Evolutionary conservation across 2,113 vertebrate species (phyloP).

Genomic region (Mobula birostris): DNA sequence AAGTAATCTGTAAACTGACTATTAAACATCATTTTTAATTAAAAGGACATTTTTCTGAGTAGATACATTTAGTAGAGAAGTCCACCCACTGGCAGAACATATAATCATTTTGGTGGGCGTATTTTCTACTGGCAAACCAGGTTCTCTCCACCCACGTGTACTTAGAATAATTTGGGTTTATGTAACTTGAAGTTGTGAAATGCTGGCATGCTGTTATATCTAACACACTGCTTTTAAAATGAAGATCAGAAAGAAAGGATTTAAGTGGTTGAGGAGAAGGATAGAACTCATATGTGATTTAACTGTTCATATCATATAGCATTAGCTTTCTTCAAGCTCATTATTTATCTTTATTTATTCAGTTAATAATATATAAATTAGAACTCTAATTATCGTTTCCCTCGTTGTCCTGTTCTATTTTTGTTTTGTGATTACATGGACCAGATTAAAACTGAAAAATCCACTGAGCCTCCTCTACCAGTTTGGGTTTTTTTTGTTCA

Average conservation of each 20-base stretch:
- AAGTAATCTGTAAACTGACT: background rate
- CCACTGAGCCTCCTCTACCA: too few relatives aligned
- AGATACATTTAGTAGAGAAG: background rate
- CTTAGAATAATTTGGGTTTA: background rate
- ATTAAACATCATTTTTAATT: background rate
- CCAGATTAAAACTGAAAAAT: too few relatives aligned
- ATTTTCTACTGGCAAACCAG: background rate
- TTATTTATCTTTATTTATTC: background rate
- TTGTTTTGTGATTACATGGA: too few relatives aligned
- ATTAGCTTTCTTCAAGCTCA: background rate
- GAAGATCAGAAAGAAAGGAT: background rate
- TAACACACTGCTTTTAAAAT: background rate
- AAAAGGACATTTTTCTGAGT: background rate
- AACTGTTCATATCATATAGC: background rate
- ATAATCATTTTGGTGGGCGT: background rate
- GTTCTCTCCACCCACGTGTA: background rate
- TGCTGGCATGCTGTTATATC: background rate
- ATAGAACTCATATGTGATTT: background rate
- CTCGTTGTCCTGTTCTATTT: too few relatives aligned
- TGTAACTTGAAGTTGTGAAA: background rate
- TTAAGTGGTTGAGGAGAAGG: background rate
- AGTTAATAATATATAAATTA: background rate
- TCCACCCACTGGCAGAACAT: background rate
- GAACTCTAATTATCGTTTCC: background rate
- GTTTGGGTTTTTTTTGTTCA: too few relatives aligned